Evolutionary conservation across 2,888 invertebrate genomes (phyloP), one percentile per base, ranked within the genome.

Genomic region (Amiota communis): DNA sequence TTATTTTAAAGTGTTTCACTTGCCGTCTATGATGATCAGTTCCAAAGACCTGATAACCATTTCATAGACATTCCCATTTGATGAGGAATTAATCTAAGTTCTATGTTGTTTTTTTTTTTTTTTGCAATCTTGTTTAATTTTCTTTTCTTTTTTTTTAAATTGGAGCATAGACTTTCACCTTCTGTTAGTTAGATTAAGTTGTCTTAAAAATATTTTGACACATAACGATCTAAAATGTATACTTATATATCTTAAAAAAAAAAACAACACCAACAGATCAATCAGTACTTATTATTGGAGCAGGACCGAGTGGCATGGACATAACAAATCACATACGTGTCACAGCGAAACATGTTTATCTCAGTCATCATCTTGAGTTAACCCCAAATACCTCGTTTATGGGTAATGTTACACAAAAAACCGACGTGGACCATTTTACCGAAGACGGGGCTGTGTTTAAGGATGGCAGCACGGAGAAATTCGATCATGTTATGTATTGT

Each of bases 301-400:
- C 96, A 0, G 96, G 96, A 0, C 95, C 96, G 23, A 97, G 97
- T 0, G 98, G 97, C 67, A 91, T 94, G 88, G 95, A 95, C 88
- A 92, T 95, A 69, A 93, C 94, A 0, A 86, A 93, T 69, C 94
- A 95, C 81, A 91, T 95, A 70, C 92, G 94, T 56, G 87, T 91
- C 75, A 91, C 92, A 8, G 93, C 95, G 0, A 82, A 90, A 74
- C 81, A 91, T 88, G 94, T 95, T 13, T 91, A 93, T 75, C 91
- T 95, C 51, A 94, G 94, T 83, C 95, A 95, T 87, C 95, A 94
- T 82, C 89, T 92, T 51, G 91, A 92, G 12, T 72, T 76, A 6
- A 57, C 79, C 1, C 90, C 78, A 1, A 90, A 90, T 68, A 93
- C 94, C 0, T 87, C 91, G 20, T 94, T 94, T 84, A 94, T 95